phyloP scores from a whole-genome alignment of 1,140 invertebrate species.

The Diabrotica undecimpunctata region DNA sequence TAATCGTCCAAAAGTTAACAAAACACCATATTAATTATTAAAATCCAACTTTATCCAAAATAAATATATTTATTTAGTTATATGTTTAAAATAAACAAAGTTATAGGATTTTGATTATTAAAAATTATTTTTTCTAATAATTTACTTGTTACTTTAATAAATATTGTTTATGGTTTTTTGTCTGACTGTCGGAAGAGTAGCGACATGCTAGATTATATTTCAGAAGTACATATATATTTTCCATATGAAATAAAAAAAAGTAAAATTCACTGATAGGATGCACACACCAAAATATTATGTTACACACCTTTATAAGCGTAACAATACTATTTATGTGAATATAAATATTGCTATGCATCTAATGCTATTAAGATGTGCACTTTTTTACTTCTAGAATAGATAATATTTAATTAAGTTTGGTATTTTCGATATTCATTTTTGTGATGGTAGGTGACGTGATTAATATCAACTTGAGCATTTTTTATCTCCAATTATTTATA shows the following conservation, averaged over 20 bases:
- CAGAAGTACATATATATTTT: conserved; percentile 17
- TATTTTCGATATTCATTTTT: not conserved
- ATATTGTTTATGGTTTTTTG: no score
- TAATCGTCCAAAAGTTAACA: not conserved
- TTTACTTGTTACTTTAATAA: no score
- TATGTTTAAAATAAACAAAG: no score
- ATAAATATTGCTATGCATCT: conserved; percentile 10
- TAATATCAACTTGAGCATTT: not conserved
- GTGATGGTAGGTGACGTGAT: not conserved
- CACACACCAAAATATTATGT: conserved; percentile 15
- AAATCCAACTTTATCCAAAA: no score
- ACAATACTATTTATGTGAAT: conserved; percentile 7
- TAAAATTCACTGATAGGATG: conserved; percentile 16
- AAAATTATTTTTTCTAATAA: no score
- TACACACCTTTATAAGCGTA: conserved; percentile 4
- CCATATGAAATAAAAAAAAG: conserved; percentile 11
- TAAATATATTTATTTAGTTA: no score
- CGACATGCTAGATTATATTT: not conserved
- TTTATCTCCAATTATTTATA: no score
- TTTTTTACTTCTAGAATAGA: not conserved
- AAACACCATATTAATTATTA: no score
- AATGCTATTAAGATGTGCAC: conserved; percentile 6
- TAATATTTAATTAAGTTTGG: not conserved
- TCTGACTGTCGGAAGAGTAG: not conserved
- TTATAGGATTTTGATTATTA: no score